Conservation (phyloP, 2,113 vertebrate species). For the Sturnus vulgaris region DNA sequence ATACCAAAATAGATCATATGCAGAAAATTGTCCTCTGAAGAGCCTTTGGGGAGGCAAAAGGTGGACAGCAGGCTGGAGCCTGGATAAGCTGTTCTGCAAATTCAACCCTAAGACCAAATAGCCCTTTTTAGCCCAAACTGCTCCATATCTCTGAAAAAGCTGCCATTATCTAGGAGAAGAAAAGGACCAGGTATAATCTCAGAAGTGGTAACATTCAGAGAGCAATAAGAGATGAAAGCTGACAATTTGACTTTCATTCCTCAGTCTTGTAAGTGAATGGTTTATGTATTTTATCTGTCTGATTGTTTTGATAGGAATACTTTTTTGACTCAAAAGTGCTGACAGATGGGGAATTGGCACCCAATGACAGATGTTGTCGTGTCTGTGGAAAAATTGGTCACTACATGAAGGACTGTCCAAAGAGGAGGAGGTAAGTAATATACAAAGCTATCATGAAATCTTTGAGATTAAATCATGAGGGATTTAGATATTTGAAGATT, state of each 20-base stretch:
- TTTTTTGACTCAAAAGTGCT: slow-evolving; percentile 97
- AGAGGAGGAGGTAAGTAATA: slow-evolving; percentile 87
- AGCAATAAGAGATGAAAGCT: not conserved
- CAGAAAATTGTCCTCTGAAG: not conserved
- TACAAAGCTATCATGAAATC: not conserved
- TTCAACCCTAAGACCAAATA: not conserved
- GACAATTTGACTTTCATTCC: not conserved
- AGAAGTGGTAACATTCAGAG: not conserved
- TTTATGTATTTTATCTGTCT: not conserved
- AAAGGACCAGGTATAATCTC: not conserved
- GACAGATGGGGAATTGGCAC: slow-evolving; percentile 94
- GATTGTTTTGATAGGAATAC: slow-evolving; percentile 82
- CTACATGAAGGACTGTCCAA: slow-evolving; percentile 99
- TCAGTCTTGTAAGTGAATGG: not conserved
- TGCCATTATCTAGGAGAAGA: not conserved
- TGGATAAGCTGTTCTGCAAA: not conserved
- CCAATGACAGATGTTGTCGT: slow-evolving; percentile 95
- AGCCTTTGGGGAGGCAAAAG: not conserved
- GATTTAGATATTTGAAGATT: not conserved
- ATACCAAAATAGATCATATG: not conserved
- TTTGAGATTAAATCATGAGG: not conserved
- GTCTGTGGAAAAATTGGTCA: slow-evolving; percentile 99
- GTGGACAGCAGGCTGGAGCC: not conserved
- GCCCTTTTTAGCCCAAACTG: not conserved
- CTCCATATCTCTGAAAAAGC: not conserved